A percentile compares a stretch with the other conserved stretches of the same genome.
These are phyloP conservation scores for Salvelinus namaycush DNA, from an alignment of 2,113 vertebrate species.

Conservation along the genomic window DNA sequence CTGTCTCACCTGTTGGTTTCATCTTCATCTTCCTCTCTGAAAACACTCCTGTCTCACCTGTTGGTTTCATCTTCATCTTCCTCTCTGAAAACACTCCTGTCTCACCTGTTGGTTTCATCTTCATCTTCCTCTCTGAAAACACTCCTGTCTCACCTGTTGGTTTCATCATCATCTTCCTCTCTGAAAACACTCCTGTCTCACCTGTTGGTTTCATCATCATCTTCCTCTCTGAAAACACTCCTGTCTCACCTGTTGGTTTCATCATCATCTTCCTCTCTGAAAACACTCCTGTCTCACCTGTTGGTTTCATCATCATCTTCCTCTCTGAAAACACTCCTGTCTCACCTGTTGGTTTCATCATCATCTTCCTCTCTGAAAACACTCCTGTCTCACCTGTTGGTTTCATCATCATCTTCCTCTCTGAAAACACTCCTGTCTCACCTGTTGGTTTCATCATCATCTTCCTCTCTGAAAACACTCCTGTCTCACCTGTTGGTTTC, in stretches of 20 bases:
- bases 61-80: background rate
- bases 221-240: no score
- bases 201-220: constrained; percentile 16
- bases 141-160: constrained; percentile 16
- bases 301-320: no score
- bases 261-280: constrained; percentile 7
- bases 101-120: constrained; percentile 24
- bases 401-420: constrained; percentile 35
- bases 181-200: background rate
- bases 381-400: constrained; percentile 30
- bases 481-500: constrained; percentile 19
- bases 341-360: background rate
- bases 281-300: no score
- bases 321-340: background rate
- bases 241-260: constrained; percentile 20
- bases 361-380: no score
- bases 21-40: background rate
- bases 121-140: background rate
- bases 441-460: constrained; percentile 19
- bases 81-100: background rate
- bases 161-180: background rate
- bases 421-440: background rate
- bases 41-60: constrained; percentile 13
- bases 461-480: constrained; percentile 21
- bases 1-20: constrained; percentile 20